Conservation (phyloP, 2,113 vertebrate genomes). For the Panthera tigris region DNA sequence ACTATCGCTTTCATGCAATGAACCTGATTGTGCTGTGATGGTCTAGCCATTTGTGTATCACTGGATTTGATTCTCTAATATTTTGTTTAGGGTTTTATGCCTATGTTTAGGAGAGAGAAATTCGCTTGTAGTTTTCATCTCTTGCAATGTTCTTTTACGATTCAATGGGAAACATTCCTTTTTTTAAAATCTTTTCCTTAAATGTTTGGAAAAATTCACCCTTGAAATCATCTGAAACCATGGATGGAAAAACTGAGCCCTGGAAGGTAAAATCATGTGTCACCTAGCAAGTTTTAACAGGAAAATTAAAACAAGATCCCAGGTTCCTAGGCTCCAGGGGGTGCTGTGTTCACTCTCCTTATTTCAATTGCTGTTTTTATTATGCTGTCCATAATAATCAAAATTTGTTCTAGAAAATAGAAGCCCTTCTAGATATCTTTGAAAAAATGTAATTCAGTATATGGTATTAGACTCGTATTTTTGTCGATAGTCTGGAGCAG, state of each 20-base stretch:
- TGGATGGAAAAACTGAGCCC: neutral
- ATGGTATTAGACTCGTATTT: neutral
- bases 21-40: neutral
- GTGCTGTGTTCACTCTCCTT: neutral
- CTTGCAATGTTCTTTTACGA: neutral
- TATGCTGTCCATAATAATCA: neutral
- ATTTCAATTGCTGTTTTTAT: neutral
- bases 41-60: neutral
- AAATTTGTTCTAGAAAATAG: neutral
- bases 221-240: neutral
- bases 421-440: neutral
- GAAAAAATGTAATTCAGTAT: neutral
- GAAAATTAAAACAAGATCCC: neutral
- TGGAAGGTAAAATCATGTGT: neutral
- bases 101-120: neutral
- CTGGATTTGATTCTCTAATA: neutral
- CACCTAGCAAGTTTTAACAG: neutral
- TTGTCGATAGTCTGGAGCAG: neutral
- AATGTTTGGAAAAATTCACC: neutral
- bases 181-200: neutral
- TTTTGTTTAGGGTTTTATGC: neutral
- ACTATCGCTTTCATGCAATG: neutral
- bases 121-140: neutral
- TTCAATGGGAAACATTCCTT: neutral
- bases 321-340: neutral